Evolutionary conservation across 2,797 vertebrate genomes (phyloP), one percentile per base, ranked within the genome.

Genomic region (Acanthurus lineatus): DNA sequence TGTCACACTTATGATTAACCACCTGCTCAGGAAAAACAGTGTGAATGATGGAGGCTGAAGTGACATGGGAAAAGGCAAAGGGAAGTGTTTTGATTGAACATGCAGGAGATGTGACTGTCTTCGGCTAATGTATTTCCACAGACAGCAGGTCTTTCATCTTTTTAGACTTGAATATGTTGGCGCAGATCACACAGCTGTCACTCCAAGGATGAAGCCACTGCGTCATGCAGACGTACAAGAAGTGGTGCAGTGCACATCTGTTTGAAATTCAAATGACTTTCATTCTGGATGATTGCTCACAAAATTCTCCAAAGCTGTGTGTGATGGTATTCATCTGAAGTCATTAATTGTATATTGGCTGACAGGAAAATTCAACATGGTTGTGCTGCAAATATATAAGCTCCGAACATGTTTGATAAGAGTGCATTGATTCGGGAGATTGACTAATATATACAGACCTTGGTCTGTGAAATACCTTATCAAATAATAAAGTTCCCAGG

Each of bases 261-360:
- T 76, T 83, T 79, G 48, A 85, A 84, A 89, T 88, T 89, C 74
- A 81, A 86, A 87, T 38, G 60, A 71, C 73, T 81, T 74, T 75
- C 40, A 48, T 69, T 79, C 61, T 66, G 79, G 57, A 57, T 77
- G 76, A 73, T 79, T 63, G 74, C 68, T 70, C 61, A 32, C 54
- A 69, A 58, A 70, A 52, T 5, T 7, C 35, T 69, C 64, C 51
- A 47, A 65, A 65, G 72, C 56, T 7, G 28, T n/a, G 42, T 60
- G 76, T 40, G 67, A 73, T 58, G 73, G 70, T 68, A 10, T 67
- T 83, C 75, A 77, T 89, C 73, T 77, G 48, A 81, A 87, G 68
- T 81, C 72, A 69, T 78, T 82, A 77, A 89, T 82, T 81, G 78
- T 81, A 56, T 19, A 76, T 62, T 44, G 45, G 62, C 69, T 61